Percentiles rank a stretch among this genome's conserved stretches.
Evolutionary conservation across 2,888 invertebrate species (phyloP).

Genomic region (Epirrhoe alternata): DNA sequence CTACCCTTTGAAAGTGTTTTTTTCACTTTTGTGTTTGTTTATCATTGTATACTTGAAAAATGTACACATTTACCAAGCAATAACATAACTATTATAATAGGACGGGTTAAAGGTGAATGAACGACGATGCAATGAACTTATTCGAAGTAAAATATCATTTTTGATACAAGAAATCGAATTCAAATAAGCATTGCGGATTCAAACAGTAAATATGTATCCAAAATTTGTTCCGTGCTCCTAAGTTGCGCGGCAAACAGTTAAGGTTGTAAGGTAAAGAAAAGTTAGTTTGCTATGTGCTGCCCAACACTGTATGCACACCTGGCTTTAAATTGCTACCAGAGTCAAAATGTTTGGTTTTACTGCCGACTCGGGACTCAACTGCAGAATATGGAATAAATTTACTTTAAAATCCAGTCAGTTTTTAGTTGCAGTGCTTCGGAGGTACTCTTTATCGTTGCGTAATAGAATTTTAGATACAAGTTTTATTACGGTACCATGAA

Average conservation of each 20-base stretch:
- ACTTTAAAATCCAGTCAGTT: constrained; percentile 51
- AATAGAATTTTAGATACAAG: constrained; percentile 47
- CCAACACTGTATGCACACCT: constrained; percentile 46
- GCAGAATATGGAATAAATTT: constrained; percentile 54
- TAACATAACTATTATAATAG: no score
- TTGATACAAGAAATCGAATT: neutral
- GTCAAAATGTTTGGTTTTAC: constrained; percentile 53
- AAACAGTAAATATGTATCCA: constrained; percentile 21
- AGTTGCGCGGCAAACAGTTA: constrained; percentile 48
- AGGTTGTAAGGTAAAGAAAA: constrained; percentile 48
- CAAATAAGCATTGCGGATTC: neutral
- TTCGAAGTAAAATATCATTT: neutral
- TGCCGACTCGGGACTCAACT: constrained; percentile 44
- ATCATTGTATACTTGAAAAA: neutral
- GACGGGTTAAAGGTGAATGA: neutral
- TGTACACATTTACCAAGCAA: neutral
- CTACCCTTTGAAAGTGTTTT: constrained; percentile 13
- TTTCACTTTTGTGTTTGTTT: neutral
- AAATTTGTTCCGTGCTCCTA: constrained; percentile 21
- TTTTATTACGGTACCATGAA: constrained; percentile 36
- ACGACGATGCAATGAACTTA: neutral
- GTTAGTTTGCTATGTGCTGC: constrained; percentile 46
- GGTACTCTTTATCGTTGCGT: constrained; percentile 44
- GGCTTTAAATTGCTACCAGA: constrained; percentile 50
- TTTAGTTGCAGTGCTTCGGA: constrained; percentile 42